Evolutionary conservation across 1,140 invertebrate species (phyloP).

Genomic region (Heliconius congener): DNA sequence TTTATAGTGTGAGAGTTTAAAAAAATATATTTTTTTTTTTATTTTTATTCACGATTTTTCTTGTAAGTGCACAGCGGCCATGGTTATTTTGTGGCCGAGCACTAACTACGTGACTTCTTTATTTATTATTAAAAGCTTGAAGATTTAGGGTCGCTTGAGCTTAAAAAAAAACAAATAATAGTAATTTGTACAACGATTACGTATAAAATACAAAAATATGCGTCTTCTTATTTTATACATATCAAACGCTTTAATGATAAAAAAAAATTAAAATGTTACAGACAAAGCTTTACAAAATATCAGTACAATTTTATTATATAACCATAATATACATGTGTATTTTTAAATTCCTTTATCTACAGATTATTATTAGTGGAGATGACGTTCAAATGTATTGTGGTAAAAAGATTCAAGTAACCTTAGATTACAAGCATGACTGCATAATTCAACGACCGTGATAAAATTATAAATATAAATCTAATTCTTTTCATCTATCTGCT

Average conservation of each 20-base stretch:
- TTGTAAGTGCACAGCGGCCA: background rate
- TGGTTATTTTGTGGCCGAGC: constrained; percentile 6
- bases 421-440: constrained; percentile 3
- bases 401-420: background rate
- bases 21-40: background rate
- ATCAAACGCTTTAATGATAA: no score
- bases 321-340: background rate
- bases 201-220: no score
- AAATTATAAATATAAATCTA: background rate
- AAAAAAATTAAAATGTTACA: no score
- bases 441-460: background rate
- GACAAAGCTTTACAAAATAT: no score
- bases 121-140: constrained; percentile 2
- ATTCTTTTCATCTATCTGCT: constrained; percentile 5
- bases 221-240: no score
- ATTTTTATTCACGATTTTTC: background rate
- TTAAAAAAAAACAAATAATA: no score
- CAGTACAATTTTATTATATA: no score
- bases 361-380: background rate
- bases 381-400: background rate
- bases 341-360: background rate
- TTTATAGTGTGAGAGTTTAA: background rate
- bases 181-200: no score
- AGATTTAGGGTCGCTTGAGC: background rate
- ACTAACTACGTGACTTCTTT: background rate